Percentiles rank a stretch among this genome's conserved stretches.
These are phyloP conservation scores for Machimus atricapillus DNA, from an alignment of 2,888 invertebrate species.

Conservation along the genomic window DNA sequence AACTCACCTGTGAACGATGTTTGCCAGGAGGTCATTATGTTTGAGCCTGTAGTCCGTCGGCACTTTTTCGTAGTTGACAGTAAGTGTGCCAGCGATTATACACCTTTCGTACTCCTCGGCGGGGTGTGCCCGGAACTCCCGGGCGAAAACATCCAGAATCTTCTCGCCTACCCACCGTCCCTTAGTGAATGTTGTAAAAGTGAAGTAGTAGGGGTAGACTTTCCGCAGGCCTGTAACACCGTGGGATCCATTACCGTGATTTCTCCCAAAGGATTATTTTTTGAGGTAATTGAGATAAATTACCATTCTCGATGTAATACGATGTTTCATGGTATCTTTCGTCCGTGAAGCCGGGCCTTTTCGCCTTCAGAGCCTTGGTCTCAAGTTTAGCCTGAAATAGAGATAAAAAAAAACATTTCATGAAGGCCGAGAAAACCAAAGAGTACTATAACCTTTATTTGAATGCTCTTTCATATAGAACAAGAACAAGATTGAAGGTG, in stretches of 20 bases:
- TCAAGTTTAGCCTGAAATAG: constrained; percentile 80
- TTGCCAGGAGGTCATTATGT: constrained; percentile 91
- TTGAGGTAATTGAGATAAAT: constrained; percentile 57
- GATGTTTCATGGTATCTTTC: constrained; percentile 93
- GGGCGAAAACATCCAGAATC: constrained; percentile 89
- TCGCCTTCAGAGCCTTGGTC: constrained; percentile 89
- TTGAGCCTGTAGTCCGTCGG: constrained; percentile 89
- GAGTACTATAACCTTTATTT: not conserved
- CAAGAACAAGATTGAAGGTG: not conserved
- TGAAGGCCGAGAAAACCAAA: not conserved
- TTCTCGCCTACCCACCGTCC: constrained; percentile 95
- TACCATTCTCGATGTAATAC: constrained; percentile 95
- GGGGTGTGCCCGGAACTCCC: constrained; percentile 93
- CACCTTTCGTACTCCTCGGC: constrained; percentile 92
- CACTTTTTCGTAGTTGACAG: constrained; percentile 92
- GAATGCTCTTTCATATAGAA: not conserved
- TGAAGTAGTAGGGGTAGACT: constrained; percentile 97
- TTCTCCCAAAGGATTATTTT: constrained; percentile 26
- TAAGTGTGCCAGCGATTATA: constrained; percentile 88
- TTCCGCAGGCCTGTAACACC: constrained; percentile 79
- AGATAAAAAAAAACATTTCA: not conserved
- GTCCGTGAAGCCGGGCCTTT: constrained; percentile 90
- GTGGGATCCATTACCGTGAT: not conserved
- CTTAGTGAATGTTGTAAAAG: constrained; percentile 95
- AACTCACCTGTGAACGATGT: constrained; percentile 90